Base-by-base conservation (phyloP, 1,140 invertebrate genomes). In the Diabrotica virgifera region DNA sequence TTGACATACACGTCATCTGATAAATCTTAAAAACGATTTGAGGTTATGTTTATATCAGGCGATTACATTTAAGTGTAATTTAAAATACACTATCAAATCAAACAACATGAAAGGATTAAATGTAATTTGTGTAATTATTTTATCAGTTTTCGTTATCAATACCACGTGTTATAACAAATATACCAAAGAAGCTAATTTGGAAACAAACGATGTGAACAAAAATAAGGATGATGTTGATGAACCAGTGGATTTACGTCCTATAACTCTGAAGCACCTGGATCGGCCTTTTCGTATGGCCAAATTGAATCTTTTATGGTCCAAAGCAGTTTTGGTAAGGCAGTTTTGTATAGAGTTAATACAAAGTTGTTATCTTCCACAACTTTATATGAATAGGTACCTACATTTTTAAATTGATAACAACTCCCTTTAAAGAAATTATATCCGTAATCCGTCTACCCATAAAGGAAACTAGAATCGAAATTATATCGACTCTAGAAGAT, bases 261-360 rank as follows among this genome's bases (percentile, higher is more conserved):
- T 71, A 55, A 64, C 72, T n/a, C 66, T 79, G 38, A 74, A 76
- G 70, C 74, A 76, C 50, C 67, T 79, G 52, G 74, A 79, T 63
- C 75, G 72, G 53, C 76, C 77, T 12, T 79, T 76, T 68, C 59
- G 77, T 50, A 79, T 79, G 77, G 69, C 75, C 6, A 79, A 79
- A 76, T 62, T 78, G 24, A 79, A 79, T 65, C 62, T 77, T n/a
- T 58, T 79, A n/a, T 79, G 77, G 77, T 71, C 74, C 5, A 79
- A 79, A 70, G 77, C 77, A 5, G 68, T 76, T 40, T 38, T 76
- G 37, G 76, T 77, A 72, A 69, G 74, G 36, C 14, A 10, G 0
- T n/a, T 35, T 36, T 58, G 5, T 24, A 24, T 2, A 24, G 4
- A 24, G 24, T 24, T 24, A 24, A 24, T 24, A 24, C 1, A 24